phyloP scores from a whole-genome alignment of 2,113 vertebrate species.

The Scomber scombrus region DNA sequence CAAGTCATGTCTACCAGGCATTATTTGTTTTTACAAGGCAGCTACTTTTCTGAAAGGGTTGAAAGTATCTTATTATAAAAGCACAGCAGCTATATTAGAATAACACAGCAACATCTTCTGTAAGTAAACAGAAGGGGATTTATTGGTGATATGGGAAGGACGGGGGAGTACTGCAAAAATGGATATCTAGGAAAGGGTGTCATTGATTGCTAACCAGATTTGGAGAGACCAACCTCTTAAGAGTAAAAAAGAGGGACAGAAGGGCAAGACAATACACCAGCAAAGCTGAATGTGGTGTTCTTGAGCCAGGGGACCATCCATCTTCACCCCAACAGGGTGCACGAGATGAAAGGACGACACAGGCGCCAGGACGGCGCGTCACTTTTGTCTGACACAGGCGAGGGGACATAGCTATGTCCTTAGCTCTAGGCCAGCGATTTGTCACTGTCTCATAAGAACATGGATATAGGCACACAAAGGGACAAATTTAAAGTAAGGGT shows the following conservation, averaged over 20 bases:
- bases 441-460: slow-evolving; percentile 81
- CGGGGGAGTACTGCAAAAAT: slow-evolving; percentile 27
- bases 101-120: neutral
- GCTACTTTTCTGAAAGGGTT: neutral
- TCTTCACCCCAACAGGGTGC: slow-evolving; percentile 83
- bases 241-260: slow-evolving; percentile 69
- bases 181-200: slow-evolving; percentile 39
- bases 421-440: slow-evolving; percentile 75
- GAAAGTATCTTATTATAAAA: slow-evolving; percentile 3
- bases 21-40: neutral
- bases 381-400: slow-evolving; percentile 81
- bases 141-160: slow-evolving; percentile 6
- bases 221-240: slow-evolving; percentile 55
- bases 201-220: slow-evolving; percentile 74
- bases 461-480: slow-evolving; percentile 59
- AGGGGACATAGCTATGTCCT: slow-evolving; percentile 78
- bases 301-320: slow-evolving; percentile 77
- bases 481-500: slow-evolving; percentile 36
- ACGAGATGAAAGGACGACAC: slow-evolving; percentile 82
- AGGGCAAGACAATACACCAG: slow-evolving; percentile 71
- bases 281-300: slow-evolving; percentile 71
- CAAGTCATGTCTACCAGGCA: neutral
- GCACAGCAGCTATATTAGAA: slow-evolving; percentile 6
- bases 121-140: slow-evolving; percentile 21
- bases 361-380: slow-evolving; percentile 83